Conservation (phyloP, 2,113 vertebrate species). For the Oostethus manadensis region DNA sequence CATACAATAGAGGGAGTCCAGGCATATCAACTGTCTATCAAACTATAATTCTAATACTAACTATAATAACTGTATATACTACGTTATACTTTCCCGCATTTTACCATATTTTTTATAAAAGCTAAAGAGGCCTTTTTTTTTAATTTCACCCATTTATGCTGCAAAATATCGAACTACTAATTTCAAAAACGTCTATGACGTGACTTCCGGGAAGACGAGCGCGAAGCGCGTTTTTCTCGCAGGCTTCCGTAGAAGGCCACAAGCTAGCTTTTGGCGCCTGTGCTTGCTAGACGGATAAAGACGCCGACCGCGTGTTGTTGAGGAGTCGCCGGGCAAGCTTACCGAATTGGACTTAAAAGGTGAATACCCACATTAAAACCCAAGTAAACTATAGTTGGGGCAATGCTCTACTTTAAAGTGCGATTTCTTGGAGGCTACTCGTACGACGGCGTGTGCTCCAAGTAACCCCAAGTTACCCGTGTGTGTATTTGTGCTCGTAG, state of each 20-base stretch:
- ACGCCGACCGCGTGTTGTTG: constrained; percentile 39
- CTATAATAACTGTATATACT: no score
- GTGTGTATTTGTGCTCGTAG: neutral
- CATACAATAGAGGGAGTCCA: no score
- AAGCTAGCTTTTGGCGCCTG: constrained; percentile 41
- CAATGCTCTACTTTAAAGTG: neutral
- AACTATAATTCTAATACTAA: no score
- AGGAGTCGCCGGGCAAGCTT: neutral
- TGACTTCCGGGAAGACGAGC: neutral
- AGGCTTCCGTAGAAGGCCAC: constrained; percentile 34
- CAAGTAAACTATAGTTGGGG: neutral
- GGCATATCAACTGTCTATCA: no score
- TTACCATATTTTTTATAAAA: no score
- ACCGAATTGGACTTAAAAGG: neutral
- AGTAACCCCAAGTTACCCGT: neutral
- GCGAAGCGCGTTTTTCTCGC: neutral
- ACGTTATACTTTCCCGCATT: no score
- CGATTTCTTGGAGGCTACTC: neutral
- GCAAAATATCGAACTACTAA: neutral
- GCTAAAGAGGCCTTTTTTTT: no score
- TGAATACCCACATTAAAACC: constrained; percentile 3
- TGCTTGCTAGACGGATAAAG: constrained; percentile 15
- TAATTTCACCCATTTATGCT: no score
- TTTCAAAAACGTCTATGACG: neutral
- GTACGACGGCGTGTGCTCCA: no score